Evolutionary conservation across 1,140 invertebrate species (phyloP).

Genomic region (Trichomalopsis sarcophagae): DNA sequence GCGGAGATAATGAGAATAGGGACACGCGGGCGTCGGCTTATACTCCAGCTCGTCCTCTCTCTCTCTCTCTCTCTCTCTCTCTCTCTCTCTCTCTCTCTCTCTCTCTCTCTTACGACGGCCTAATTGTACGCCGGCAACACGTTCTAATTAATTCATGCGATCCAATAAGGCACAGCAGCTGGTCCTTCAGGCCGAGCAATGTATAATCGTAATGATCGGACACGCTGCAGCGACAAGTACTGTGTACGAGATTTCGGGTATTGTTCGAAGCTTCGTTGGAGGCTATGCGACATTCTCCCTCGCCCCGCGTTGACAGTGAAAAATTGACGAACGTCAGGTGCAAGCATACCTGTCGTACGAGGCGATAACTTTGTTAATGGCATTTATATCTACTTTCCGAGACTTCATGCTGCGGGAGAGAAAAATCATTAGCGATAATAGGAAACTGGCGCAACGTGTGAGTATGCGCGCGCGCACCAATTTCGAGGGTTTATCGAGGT

Average conservation of each 20-base stretch:
- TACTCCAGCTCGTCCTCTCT: not conserved
- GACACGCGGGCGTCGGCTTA: not conserved
- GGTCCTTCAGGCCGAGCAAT: not conserved
- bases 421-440: not conserved
- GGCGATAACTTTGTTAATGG: not conserved
- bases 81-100: not conserved
- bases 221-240: not conserved
- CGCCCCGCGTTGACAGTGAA: not conserved
- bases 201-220: not conserved
- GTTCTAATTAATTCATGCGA: constrained; percentile 26
- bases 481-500: not conserved
- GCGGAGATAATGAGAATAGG: constrained; percentile 22
- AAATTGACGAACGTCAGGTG: not conserved
- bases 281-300: not conserved
- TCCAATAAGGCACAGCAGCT: constrained; percentile 2
- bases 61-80: no score
- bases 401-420: not conserved
- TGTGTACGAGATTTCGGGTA: not conserved
- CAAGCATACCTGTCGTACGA: not conserved
- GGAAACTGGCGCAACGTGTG: not conserved
- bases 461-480: not conserved
- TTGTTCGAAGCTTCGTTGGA: not conserved
- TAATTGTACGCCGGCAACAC: constrained; percentile 6
- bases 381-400: not conserved
- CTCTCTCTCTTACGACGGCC: not conserved